phyloP scores from a whole-genome alignment of 2,797 vertebrate species.

The Cossypha polioptera region DNA sequence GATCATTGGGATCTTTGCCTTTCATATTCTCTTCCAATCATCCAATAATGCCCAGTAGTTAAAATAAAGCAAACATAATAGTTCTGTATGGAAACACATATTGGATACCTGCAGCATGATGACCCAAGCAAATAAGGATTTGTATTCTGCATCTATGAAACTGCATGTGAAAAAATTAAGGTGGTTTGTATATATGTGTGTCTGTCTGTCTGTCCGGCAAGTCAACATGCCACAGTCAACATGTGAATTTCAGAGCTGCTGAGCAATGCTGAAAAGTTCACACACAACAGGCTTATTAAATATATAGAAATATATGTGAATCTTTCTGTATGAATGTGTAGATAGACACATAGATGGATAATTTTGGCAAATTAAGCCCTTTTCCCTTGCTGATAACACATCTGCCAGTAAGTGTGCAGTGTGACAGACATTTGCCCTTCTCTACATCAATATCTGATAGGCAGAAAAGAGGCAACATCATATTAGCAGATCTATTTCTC shows the following conservation, averaged over 20 bases:
- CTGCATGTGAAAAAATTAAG: background rate
- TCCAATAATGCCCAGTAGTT: background rate
- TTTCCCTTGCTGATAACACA: slow-evolving; percentile 22
- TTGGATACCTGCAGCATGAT: background rate
- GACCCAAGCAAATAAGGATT: background rate
- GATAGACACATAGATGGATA: background rate
- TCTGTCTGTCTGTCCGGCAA: background rate
- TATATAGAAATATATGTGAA: background rate
- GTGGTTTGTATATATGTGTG: background rate
- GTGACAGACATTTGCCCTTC: slow-evolving; percentile 36
- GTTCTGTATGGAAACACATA: background rate
- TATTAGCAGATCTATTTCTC: slow-evolving; percentile 63
- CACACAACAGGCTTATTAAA: background rate
- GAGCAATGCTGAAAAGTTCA: background rate
- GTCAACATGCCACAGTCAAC: background rate
- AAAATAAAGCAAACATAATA: background rate
- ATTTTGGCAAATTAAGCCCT: background rate
- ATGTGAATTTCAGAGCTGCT: background rate
- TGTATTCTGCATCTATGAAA: rapidly evolving
- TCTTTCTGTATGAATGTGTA: background rate
- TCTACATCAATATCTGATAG: slow-evolving; percentile 44
- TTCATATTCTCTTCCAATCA: background rate
- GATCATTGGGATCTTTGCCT: background rate
- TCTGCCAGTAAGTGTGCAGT: background rate
- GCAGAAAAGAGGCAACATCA: slow-evolving; percentile 61